Base-by-base conservation (phyloP, 2,113 vertebrate species). In the Mionectes macconnelli region DNA sequence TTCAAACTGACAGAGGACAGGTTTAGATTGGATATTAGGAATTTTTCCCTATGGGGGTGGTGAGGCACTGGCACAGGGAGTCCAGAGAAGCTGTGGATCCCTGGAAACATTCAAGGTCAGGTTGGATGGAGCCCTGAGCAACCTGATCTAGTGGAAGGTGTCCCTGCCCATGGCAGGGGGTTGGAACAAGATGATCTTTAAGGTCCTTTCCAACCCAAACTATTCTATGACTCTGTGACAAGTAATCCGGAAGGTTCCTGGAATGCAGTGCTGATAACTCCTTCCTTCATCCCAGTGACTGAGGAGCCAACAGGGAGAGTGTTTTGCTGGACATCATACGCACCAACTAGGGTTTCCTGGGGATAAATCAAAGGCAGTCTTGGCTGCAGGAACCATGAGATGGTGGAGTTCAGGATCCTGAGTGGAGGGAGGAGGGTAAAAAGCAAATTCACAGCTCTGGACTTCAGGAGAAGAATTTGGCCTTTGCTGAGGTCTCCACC, bases 271-370 rank as follows among this genome's bases (percentile, higher is more conserved):
- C 37, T 66, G 45, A 5, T 63, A 69, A 63, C n/a, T n/a, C n/a
- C n/a, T 12, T 63, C 57, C 49, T 22, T 63, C 33, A 56, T 57
- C 25, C 33, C 30, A 52, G 68, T 18, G 68, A 74, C 2, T 24
- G 30, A 69, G 14, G 10, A 64, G 22, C 28, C 2, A 2, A 17
- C 14, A 22, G 30, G 57, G 50, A 76, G 30, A 53, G 14, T 21
- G 47, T 53, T 83, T 56, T 83, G 37, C 42, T 40, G 72, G 24
- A 68, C 33, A 33, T 35, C 22, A 23, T 9, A 63, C 17, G 82
- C 31, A 66, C 25, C 66, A 73, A 13, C 21, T 40, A 37, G 2
- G 22, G 44, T 31, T 74, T 0, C 0, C 6, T 47, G 25, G 12
- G 8, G 31, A 60, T 50, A 27, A 21, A 31, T 55, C 64, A 82